Evolutionary conservation across 2,888 invertebrate genomes (phyloP), one percentile per base, ranked within the genome.

Genomic region (Petrolisthes cinctipes): DNA sequence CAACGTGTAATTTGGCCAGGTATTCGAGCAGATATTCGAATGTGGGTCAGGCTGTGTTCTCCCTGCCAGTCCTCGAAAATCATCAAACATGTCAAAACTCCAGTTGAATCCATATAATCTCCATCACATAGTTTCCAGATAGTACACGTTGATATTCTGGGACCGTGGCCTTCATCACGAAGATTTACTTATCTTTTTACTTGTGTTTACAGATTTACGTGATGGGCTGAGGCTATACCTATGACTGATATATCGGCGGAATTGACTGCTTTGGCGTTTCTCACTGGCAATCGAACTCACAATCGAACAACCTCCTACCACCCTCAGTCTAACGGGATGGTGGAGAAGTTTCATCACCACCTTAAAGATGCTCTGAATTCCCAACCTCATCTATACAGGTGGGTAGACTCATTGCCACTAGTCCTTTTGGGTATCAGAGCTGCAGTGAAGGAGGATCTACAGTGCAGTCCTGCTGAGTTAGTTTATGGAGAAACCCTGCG

Each of bases 341-440:
- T 93, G 4, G 93, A 93, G 89, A 90, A 93, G 5, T 92, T 92
- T 86, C 93, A 93, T 89, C 91, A 93, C 1, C 91, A 92, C 7
- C 90, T 93, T 83, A 93, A 93, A 91, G 91, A 92, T n/a, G n/a
- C n/a, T n/a, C n/a, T n/a, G n/a, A n/a, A n/a, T n/a, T n/a, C n/a
- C n/a, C n/a, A n/a, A n/a, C 91, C 92, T 56, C 83, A 89, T 1
- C 80, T 56, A 20, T 80, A 56, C 57, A 68, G 91, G 68, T 92
- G 92, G 92, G 73, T 90, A 1, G 90, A 91, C 5, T 86, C 89
- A 4, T 91, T 93, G 23, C 92, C 92, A n/a, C n/a, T n/a, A n/a
- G n/a, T n/a, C n/a, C n/a, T n/a, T n/a, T n/a, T n/a, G n/a, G n/a
- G n/a, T n/a, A n/a, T n/a, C n/a, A n/a, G n/a, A n/a, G n/a, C n/a